A percentile compares a stretch with the other conserved stretches of the same genome.
Evolutionary conservation across 1,140 invertebrate genomes (phyloP).

Genomic region (Bombus vancouverensis): DNA sequence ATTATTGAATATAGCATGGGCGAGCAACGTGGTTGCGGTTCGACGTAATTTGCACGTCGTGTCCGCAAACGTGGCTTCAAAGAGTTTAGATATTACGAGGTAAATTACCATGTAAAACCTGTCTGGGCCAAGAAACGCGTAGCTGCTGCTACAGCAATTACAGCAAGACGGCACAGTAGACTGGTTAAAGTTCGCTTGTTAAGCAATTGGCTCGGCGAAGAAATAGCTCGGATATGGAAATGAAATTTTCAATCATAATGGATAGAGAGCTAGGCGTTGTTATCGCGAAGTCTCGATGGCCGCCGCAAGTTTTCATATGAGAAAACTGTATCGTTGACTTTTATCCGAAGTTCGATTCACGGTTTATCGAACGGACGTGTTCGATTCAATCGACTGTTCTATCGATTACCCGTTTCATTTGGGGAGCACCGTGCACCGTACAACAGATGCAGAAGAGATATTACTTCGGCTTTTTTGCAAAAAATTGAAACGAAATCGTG

Average conservation of each 20-base stretch:
- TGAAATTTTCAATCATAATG: constrained; percentile 19
- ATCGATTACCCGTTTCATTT: constrained; percentile 49
- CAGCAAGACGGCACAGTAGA: constrained; percentile 5
- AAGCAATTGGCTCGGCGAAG: neutral
- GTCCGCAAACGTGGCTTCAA: constrained; percentile 33
- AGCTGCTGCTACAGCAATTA: constrained; percentile 8
- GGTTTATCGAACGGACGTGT: constrained; percentile 22
- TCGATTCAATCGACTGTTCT: constrained; percentile 28
- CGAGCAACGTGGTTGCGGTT: constrained; percentile 30
- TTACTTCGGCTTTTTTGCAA: constrained; percentile 6
- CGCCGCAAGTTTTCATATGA: neutral
- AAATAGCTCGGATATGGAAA: neutral
- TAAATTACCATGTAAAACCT: constrained; percentile 23
- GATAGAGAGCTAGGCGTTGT: neutral
- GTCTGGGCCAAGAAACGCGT: neutral
- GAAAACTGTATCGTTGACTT: constrained; percentile 7
- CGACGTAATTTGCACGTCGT: constrained; percentile 32
- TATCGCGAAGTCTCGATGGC: neutral
- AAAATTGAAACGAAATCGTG: constrained; percentile 35
- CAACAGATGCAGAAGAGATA: constrained; percentile 36
- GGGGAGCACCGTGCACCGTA: neutral
- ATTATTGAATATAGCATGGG: constrained; percentile 12
- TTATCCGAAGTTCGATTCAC: constrained; percentile 26
- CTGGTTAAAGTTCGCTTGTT: neutral
- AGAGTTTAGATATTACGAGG: constrained; percentile 25